Percentiles rank a stretch among this genome's conserved stretches.
Conservation (phyloP, 2,888 invertebrate genomes). For the Drosophila stalkeri region DNA sequence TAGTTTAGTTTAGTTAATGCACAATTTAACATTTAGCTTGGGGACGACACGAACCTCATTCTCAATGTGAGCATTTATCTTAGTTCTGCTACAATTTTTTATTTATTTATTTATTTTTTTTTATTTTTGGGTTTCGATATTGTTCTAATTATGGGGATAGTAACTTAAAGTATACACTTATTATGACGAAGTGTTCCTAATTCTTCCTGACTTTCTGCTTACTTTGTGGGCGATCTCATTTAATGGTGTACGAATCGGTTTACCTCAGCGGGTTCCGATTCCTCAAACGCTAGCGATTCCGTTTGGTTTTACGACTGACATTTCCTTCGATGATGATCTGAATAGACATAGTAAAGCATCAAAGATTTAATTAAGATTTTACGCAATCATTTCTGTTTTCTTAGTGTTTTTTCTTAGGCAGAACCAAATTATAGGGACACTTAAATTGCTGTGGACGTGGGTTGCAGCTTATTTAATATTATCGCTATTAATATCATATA, state of each 20-base stretch:
- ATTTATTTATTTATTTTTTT: background rate
- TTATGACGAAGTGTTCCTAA: conserved; percentile 14
- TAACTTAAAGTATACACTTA: conserved; percentile 40
- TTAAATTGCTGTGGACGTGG: conserved; percentile 60
- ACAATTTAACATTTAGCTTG: conserved; percentile 47
- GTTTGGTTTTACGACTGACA: conserved; percentile 85
- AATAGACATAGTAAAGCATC: background rate
- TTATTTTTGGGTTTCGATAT: conserved; percentile 30
- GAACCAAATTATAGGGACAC: conserved; percentile 46
- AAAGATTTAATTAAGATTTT: conserved; percentile 8
- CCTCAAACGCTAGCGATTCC: conserved; percentile 85
- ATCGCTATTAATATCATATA: background rate
- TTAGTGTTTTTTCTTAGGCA: background rate
- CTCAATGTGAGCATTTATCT: conserved; percentile 43
- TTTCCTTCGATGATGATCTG: conserved; percentile 85
- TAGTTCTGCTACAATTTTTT: conserved; percentile 21
- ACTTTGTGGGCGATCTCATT: conserved; percentile 29
- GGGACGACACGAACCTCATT: conserved; percentile 42
- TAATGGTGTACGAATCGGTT: conserved; percentile 74
- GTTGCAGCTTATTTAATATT: background rate
- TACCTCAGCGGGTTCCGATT: conserved; percentile 82
- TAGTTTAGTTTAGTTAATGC: conserved; percentile 63
- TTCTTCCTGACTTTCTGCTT: conserved; percentile 13
- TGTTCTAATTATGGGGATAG: conserved; percentile 32
- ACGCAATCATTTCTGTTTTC: background rate